phyloP scores from a whole-genome alignment of 2,797 vertebrate species.

The Rhinella marina region DNA sequence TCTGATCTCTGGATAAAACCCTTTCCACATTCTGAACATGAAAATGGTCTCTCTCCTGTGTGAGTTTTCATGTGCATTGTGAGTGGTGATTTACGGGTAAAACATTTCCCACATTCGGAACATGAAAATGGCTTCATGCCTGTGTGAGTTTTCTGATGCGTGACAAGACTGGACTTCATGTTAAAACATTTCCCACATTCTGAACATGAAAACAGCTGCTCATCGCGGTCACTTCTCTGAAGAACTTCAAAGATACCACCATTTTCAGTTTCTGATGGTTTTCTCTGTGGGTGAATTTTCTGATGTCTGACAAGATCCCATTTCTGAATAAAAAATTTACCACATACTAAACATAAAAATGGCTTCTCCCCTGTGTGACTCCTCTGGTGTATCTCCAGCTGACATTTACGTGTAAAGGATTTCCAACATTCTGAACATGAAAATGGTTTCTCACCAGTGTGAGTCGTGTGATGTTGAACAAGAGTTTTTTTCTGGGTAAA shows the following conservation, averaged over 20 bases:
- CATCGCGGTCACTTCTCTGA: neutral
- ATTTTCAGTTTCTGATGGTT: neutral
- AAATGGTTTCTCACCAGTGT: constrained; percentile 5
- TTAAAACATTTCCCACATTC: constrained; percentile 19
- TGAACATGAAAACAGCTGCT: neutral
- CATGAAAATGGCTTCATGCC: neutral
- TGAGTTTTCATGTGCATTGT: neutral
- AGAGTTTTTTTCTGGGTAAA: constrained; percentile 3
- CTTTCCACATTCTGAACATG: constrained; percentile 11
- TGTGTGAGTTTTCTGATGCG: no score
- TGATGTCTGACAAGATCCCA: neutral
- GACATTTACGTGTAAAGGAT: neutral
- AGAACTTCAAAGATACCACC: neutral
- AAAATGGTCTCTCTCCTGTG: neutral
- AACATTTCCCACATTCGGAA: neutral
- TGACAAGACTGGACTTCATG: neutral
- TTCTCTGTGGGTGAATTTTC: neutral
- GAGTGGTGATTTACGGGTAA: neutral
- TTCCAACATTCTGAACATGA: constrained; percentile 21
- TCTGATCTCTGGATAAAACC: constrained; percentile 18
- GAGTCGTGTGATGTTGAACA: neutral
- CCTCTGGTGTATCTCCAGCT: constrained; percentile 7
- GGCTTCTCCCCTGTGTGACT: constrained; percentile 7
- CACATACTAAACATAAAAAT: neutral
- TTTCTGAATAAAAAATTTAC: neutral